A percentile compares a stretch with the other conserved stretches of the same genome.
These are phyloP conservation scores for Macaria notata DNA, from an alignment of 2,888 invertebrate genomes.

Conservation along the genomic window DNA sequence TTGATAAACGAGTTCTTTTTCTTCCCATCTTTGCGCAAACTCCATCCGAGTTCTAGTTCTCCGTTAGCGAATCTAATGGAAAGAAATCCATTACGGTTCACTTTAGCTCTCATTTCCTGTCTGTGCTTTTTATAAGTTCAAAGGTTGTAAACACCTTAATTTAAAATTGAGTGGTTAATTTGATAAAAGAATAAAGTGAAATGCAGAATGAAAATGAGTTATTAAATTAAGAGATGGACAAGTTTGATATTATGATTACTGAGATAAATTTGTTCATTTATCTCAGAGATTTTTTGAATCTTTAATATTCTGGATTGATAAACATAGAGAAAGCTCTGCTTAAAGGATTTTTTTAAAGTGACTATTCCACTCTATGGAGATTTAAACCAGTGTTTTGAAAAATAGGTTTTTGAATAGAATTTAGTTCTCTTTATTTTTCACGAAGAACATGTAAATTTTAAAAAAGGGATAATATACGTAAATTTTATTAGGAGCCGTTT, in stretches of 20 bases:
- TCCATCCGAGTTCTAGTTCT: constrained; percentile 29
- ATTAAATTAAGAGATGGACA: no score
- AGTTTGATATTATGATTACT: no score
- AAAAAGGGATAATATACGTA: no score
- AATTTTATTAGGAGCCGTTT: no score
- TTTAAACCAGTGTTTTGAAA: no score
- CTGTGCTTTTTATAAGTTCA: constrained; percentile 23
- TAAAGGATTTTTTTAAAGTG: no score
- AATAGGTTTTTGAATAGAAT: no score
- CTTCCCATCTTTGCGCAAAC: constrained; percentile 16
- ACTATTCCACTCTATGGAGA: no score
- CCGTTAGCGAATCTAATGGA: constrained; percentile 38
- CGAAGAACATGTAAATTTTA: no score
- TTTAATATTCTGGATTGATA: not conserved
- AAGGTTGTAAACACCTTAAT: constrained; percentile 17
- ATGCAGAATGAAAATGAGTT: constrained; percentile 11
- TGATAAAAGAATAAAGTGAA: constrained; percentile 12
- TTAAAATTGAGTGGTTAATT: constrained; percentile 16
- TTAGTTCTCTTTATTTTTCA: no score
- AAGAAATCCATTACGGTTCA: constrained; percentile 46
- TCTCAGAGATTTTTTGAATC: no score
- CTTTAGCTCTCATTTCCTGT: constrained; percentile 48
- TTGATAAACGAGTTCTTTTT: constrained; percentile 29
- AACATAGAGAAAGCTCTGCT: not conserved
- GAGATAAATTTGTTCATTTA: no score